Conservation (phyloP, 2,888 invertebrate genomes). For the Cynaeus angustus region DNA sequence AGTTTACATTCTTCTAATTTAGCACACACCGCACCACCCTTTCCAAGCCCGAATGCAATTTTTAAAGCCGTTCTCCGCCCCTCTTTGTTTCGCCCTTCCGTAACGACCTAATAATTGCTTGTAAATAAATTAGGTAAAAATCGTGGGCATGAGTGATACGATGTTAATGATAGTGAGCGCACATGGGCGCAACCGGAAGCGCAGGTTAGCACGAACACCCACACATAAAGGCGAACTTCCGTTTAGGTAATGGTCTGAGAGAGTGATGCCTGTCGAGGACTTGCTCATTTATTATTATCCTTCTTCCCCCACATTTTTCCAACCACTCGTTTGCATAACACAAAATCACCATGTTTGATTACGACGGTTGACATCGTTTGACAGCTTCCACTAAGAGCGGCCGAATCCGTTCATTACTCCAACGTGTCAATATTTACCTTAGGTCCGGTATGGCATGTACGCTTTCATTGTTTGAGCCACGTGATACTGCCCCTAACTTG, state of each 20-base stretch:
- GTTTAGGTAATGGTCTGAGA: constrained; percentile 69
- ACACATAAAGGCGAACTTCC: constrained; percentile 70
- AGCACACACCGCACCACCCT: background rate
- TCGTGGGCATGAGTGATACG: constrained; percentile 61
- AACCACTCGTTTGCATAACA: constrained; percentile 29
- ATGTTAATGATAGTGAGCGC: constrained; percentile 56
- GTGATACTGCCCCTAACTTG: constrained; percentile 10
- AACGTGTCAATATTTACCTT: constrained; percentile 38
- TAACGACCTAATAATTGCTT: constrained; percentile 66
- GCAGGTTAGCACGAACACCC: constrained; percentile 71
- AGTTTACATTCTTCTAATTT: background rate
- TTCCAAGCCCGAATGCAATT: background rate
- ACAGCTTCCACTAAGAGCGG: constrained; percentile 21
- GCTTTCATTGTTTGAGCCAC: constrained; percentile 13
- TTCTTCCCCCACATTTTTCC: constrained; percentile 24
- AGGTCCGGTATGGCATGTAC: constrained; percentile 6
- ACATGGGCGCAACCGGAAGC: constrained; percentile 68
- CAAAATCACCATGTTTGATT: constrained; percentile 39
- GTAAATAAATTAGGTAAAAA: constrained; percentile 65
- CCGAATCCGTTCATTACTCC: constrained; percentile 35
- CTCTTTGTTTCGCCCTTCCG: constrained; percentile 28
- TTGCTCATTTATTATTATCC: constrained; percentile 43
- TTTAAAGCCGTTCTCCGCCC: constrained; percentile 1
- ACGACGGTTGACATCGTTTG: constrained; percentile 35
- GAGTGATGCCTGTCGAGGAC: constrained; percentile 64